phyloP scores from a whole-genome alignment of 2,113 vertebrate species.

The Rhipidura dahli region DNA sequence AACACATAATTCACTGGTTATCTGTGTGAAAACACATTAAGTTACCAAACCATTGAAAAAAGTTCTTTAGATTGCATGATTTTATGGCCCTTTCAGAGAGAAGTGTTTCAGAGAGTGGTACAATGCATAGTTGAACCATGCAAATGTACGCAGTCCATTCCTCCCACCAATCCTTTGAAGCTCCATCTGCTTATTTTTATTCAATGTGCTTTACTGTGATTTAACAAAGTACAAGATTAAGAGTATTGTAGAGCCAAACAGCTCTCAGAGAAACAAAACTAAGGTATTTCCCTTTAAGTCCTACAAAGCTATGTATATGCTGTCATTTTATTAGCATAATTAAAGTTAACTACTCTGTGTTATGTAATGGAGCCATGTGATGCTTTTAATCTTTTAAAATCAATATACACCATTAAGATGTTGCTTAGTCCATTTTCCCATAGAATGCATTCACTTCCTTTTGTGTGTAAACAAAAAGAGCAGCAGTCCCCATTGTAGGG shows the following conservation, averaged over 20 bases:
- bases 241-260: not conserved
- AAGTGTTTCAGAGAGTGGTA: not conserved
- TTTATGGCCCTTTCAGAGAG: not conserved
- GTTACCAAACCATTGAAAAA: not conserved
- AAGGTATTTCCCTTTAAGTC: not conserved
- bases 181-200: conserved; percentile 11
- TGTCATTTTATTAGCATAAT: not conserved
- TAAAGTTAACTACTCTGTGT: not conserved
- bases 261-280: conserved; percentile 3
- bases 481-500: not conserved
- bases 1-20: not conserved
- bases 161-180: not conserved
- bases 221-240: not conserved
- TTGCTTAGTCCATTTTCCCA: conserved; percentile 1
- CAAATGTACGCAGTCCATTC: not conserved
- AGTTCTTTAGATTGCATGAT: not conserved
- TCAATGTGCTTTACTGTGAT: not conserved
- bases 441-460: not conserved
- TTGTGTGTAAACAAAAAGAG: not conserved
- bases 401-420: not conserved
- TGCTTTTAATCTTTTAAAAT: conserved; percentile 35
- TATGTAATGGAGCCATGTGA: conserved; percentile 18
- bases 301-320: not conserved
- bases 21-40: not conserved
- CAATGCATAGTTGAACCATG: not conserved